Conservation (phyloP, 1,140 invertebrate genomes). For the Coenobita brevimanus region DNA sequence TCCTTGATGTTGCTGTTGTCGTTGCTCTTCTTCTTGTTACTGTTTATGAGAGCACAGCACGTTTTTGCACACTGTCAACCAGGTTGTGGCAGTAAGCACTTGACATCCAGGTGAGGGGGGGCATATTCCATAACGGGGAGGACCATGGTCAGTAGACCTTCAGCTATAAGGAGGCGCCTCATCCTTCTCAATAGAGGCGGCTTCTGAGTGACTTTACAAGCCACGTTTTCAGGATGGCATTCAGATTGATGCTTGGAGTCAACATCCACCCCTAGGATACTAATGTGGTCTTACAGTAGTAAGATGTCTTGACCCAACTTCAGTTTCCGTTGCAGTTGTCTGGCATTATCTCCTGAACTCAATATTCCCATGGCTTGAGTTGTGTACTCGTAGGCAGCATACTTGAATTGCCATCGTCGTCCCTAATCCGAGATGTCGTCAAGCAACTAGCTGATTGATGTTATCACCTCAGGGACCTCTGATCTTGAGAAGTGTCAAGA, state of each 20-base stretch:
- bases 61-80: background rate
- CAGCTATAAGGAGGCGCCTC: background rate
- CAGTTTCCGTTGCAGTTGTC: background rate
- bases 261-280: too few species aligned
- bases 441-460: background rate
- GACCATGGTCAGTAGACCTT: background rate
- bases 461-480: background rate
- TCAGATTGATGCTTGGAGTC: background rate
- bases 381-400: background rate
- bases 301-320: background rate
- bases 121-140: background rate
- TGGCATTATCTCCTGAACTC: background rate
- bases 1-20: background rate
- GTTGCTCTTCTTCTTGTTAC: background rate
- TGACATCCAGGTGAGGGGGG: background rate
- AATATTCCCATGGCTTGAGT: background rate
- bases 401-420: background rate
- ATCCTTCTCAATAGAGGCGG: background rate
- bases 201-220: background rate
- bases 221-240: background rate
- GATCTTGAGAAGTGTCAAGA: too few species aligned
- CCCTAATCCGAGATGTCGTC: background rate
- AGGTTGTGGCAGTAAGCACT: too few species aligned
- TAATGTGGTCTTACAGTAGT: background rate
- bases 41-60: background rate